These are phyloP conservation scores for Caerostris darwini DNA, from an alignment of 1,140 invertebrate genomes.

Conservation along the genomic window DNA sequence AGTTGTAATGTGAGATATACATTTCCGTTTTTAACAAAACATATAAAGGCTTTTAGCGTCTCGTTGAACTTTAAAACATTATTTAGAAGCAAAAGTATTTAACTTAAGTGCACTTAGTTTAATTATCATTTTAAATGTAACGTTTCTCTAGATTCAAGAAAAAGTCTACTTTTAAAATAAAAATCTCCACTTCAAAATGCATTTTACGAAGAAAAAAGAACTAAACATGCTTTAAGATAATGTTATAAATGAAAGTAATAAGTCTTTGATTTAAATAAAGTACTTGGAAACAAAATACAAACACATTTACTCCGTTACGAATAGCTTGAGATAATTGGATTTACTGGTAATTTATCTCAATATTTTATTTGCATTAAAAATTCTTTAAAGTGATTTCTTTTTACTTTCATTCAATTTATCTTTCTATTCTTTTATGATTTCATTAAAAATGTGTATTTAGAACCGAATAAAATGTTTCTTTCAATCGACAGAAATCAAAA, in stretches of 20 bases:
- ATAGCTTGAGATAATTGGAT: too few species aligned
- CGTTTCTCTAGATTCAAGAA: neutral
- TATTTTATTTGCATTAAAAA: too few species aligned
- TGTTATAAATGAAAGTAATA: neutral
- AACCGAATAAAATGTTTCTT: too few species aligned
- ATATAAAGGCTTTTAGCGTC: neutral
- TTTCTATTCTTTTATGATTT: too few species aligned
- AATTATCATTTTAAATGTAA: slow-evolving; percentile 8
- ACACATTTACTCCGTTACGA: too few species aligned
- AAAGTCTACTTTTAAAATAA: neutral
- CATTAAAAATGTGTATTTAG: too few species aligned
- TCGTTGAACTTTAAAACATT: neutral
- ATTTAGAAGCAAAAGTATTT: slow-evolving; percentile 19
- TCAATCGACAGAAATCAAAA: too few species aligned
- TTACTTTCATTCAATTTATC: too few species aligned
- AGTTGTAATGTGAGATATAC: neutral
- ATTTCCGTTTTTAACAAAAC: neutral
- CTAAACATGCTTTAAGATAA: neutral
- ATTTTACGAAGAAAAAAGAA: neutral
- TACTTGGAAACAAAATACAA: too few species aligned
- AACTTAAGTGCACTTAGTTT: slow-evolving; percentile 34
- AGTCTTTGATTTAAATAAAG: too few species aligned
- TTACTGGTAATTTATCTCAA: too few species aligned
- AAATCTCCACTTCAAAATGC: neutral
- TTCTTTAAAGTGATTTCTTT: too few species aligned